Evolutionary conservation across 2,888 invertebrate species (phyloP).

Genomic region (Spodoptera exigua): DNA sequence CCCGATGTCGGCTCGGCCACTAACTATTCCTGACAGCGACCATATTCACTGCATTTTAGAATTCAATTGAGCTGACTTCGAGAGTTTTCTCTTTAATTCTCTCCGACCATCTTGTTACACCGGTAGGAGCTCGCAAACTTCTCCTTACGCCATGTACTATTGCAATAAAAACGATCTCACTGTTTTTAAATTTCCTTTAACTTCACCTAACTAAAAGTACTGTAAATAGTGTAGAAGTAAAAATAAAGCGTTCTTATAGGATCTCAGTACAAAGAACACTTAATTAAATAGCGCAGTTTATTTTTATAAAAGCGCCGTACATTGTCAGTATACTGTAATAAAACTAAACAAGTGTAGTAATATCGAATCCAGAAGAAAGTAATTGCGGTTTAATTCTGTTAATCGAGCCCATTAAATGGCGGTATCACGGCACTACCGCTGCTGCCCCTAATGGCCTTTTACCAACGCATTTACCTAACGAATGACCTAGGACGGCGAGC

Average conservation of each 20-base stretch:
- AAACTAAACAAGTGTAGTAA: conserved; percentile 21
- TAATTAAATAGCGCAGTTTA: no score
- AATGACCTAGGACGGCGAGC: conserved; percentile 52
- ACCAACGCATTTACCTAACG: conserved; percentile 63
- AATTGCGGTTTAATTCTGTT: conserved; percentile 65
- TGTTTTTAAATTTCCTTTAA: conserved; percentile 18
- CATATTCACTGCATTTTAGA: conserved; percentile 43
- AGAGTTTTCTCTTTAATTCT: conserved; percentile 49
- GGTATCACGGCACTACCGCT: conserved; percentile 61
- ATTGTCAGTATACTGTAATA: not conserved
- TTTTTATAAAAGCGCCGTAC: not conserved
- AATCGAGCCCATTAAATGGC: conserved; percentile 67
- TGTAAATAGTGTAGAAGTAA: conserved; percentile 7
- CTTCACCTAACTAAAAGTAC: conserved; percentile 7
- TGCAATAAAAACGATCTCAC: conserved; percentile 31
- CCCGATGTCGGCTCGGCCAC: conserved; percentile 15
- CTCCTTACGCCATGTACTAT: conserved; percentile 20
- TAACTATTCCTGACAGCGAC: conserved; percentile 23
- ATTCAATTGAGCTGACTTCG: conserved; percentile 47
- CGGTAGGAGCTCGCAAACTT: conserved; percentile 31
- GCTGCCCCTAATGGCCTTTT: conserved; percentile 65
- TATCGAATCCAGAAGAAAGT: conserved; percentile 55
- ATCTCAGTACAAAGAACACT: not conserved
- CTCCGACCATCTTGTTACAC: conserved; percentile 33
- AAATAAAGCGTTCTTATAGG: conserved; percentile 17